Conservation (phyloP, 2,888 invertebrate species). For the Drosophila setosimentum region DNA sequence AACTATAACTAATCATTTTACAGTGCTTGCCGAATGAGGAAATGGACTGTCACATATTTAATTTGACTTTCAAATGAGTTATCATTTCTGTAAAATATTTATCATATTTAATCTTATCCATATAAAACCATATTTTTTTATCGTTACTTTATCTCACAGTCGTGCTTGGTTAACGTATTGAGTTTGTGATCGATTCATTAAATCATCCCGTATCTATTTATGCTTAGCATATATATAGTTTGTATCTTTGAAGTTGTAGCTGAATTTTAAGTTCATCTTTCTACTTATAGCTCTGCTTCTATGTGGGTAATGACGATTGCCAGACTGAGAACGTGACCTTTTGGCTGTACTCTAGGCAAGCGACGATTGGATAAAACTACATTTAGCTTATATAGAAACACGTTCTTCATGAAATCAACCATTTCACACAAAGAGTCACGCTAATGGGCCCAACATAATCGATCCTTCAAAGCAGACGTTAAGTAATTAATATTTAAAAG, state of each 20-base stretch:
- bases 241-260: neutral
- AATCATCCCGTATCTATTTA: neutral
- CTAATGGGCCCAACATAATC: slow-evolving; percentile 85
- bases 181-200: neutral
- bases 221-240: neutral
- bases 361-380: neutral
- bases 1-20: neutral
- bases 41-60: neutral
- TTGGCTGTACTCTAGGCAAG: slow-evolving; percentile 87
- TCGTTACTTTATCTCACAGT: neutral
- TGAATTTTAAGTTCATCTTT: neutral
- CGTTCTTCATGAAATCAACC: neutral
- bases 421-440: slow-evolving; percentile 57
- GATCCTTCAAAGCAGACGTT: slow-evolving; percentile 54
- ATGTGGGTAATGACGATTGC: slow-evolving; percentile 77
- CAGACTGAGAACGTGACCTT: slow-evolving; percentile 88
- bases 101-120: neutral
- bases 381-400: neutral
- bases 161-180: neutral
- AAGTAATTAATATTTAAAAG: too few relatives aligned
- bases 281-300: neutral
- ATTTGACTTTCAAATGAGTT: neutral
- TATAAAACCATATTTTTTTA: neutral
- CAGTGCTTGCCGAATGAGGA: neutral
- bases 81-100: neutral